These are phyloP conservation scores for Patella vulgata DNA, from an alignment of 1,140 invertebrate species.

Conservation along the genomic window DNA sequence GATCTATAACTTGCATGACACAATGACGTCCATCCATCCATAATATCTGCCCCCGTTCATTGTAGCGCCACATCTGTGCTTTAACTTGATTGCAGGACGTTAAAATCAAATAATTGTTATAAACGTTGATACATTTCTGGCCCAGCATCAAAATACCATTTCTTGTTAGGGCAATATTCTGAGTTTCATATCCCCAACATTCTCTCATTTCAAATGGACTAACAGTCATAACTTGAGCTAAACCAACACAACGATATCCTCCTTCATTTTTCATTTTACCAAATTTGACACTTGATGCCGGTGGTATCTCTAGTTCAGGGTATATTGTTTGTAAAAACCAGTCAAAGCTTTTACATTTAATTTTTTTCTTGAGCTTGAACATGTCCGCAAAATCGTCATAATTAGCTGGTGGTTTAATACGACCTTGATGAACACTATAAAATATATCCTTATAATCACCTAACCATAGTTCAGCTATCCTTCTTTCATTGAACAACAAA, in stretches of 20 bases:
- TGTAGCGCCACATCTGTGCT: not conserved
- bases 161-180: not conserved
- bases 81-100: not conserved
- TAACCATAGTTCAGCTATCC: constrained; percentile 19
- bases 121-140: not conserved
- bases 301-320: constrained; percentile 3
- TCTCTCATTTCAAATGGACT: constrained; percentile 5
- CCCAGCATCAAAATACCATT: constrained; percentile 1
- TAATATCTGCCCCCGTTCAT: not conserved
- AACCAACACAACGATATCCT: constrained; percentile 7
- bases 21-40: constrained; percentile 1
- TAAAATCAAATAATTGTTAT: constrained; percentile 4
- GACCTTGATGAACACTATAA: constrained; percentile 9
- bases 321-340: constrained; percentile 6
- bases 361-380: not conserved
- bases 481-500: constrained; percentile 11
- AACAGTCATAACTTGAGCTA: not conserved
- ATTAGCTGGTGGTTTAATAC: not conserved
- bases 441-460: constrained; percentile 15
- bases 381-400: not conserved
- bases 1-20: constrained; percentile 10
- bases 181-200: not conserved
- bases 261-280: constrained; percentile 7
- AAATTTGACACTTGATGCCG: not conserved
- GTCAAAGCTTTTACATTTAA: constrained; percentile 3